A percentile compares a stretch with the other conserved stretches of the same genome.
Evolutionary conservation across 2,797 vertebrate genomes (phyloP).

Genomic region (Naso thynnoides): DNA sequence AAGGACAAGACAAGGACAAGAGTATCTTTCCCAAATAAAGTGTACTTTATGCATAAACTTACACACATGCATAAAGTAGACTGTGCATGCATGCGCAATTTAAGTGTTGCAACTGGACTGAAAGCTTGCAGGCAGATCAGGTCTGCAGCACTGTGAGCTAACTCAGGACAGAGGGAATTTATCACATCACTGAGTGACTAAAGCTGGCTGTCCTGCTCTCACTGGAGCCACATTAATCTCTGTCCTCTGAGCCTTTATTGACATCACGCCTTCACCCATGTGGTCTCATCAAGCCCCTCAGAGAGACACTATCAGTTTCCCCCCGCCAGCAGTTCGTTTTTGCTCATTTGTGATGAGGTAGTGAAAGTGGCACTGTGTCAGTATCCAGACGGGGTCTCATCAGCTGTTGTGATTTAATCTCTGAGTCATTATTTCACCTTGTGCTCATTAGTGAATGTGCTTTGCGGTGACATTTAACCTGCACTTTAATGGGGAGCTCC

Average conservation of each 20-base stretch:
- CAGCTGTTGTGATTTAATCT: constrained; percentile 1
- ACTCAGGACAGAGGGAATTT: constrained; percentile 45
- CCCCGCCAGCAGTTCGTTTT: constrained; percentile 7
- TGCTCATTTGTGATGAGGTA: not conserved
- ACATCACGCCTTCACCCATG: constrained; percentile 18
- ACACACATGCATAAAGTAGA: not conserved
- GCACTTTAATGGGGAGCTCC: not conserved
- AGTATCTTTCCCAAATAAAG: not conserved
- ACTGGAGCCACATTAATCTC: constrained; percentile 48
- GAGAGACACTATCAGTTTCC: not conserved
- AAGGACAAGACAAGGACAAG: not conserved
- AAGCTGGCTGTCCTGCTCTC: constrained; percentile 45
- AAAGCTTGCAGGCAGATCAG: constrained; percentile 68
- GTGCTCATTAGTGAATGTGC: constrained; percentile 7
- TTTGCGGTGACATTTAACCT: constrained; percentile 18
- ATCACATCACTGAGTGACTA: constrained; percentile 48
- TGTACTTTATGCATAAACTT: not conserved
- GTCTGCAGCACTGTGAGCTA: constrained; percentile 47
- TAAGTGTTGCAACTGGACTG: constrained; percentile 57
- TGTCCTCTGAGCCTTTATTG: constrained; percentile 50
- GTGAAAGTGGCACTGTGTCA: not conserved
- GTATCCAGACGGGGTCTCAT: constrained; percentile 2
- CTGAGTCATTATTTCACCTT: constrained; percentile 19
- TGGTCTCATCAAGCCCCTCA: constrained; percentile 23
- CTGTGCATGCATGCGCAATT: constrained; percentile 32